Conservation (phyloP, 1,140 invertebrate genomes). For the Hyphantria cunea region DNA sequence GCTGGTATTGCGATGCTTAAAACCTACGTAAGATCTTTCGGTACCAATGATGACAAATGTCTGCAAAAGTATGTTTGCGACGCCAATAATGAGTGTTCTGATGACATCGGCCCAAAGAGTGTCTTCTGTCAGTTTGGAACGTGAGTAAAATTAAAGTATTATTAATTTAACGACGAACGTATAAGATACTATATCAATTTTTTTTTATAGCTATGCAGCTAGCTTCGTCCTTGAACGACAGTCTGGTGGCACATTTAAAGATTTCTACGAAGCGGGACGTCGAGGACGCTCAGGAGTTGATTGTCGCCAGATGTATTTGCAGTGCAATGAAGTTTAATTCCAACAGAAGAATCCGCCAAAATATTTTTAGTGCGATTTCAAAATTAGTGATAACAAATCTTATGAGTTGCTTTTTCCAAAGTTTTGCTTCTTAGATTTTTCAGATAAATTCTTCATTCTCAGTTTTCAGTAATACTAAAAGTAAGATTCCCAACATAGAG, state of each 20-base stretch:
- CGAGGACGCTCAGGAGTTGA: constrained; percentile 91
- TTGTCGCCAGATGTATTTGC: constrained; percentile 90
- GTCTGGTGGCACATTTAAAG: constrained; percentile 88
- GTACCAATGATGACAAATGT: constrained; percentile 90
- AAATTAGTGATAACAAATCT: constrained; percentile 33
- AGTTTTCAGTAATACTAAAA: not conserved
- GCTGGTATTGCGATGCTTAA: constrained; percentile 93
- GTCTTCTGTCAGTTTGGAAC: constrained; percentile 96
- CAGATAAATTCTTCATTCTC: not conserved
- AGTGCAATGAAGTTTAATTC: constrained; percentile 92
- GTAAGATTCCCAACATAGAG: not conserved
- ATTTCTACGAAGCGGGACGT: constrained; percentile 91
- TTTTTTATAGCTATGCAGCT: constrained; percentile 87
- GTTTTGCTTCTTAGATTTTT: constrained; percentile 16
- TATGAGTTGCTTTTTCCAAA: constrained; percentile 28
- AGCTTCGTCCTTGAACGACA: constrained; percentile 91
- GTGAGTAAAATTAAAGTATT: constrained; percentile 84
- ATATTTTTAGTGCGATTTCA: constrained; percentile 24
- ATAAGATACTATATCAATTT: not conserved
- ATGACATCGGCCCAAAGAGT: constrained; percentile 90
- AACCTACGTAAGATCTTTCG: constrained; percentile 92
- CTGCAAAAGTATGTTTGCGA: constrained; percentile 93
- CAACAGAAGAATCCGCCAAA: constrained; percentile 31
- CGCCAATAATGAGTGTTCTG: constrained; percentile 93
- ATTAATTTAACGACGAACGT: not conserved